Base-by-base conservation (phyloP, 1,140 invertebrate species). In the Acromyrmex heyeri region DNA sequence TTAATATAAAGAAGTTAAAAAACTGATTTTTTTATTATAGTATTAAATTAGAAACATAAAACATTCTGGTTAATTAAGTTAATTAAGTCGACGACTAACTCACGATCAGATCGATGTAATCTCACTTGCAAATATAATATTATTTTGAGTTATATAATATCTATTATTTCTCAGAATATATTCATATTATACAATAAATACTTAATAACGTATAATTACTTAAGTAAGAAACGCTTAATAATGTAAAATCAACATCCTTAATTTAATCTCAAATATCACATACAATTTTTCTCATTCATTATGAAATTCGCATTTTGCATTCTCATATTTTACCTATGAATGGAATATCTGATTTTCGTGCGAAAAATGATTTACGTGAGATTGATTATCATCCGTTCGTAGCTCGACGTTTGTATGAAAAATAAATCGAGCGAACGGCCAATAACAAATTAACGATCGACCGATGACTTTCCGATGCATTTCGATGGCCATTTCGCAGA, bases 361-460 rank as follows among this genome's bases (percentile, higher is more conserved):
- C 3, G 24, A 83, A 48, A 24, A 83, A 50, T n/a, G 38, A 55
- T 70, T 81, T 70, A 21, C 48, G 30, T 64, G 30, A 38, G 64
- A 57, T 21, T 70, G 64, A 83, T 83, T 62, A 61, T 61, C 55
- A 27, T 34, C 14, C 24, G 27, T 62, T 75, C n/a, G 69, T 55
- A 50, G 59, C 59, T 6, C n/a, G 69, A 73, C 55, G 34, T 83
- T 75, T 34, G 55, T 50, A 57, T 24, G 61, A 81, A 59, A 70
- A 86, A 87, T 62, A 87, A 79, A 65, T 57, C 14, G 64, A 3
- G 12, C 62, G n/a, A 78, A 53, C 50, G 64, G 69, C 61, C 38
- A 48, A 81, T 79, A 75, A 87, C 86, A 86, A 75, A 87, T 87
- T 86, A 77, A 64, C 64, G 73, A 67, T 65, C 72, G 57, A 21